Evolutionary conservation across 2,113 vertebrate genomes (phyloP).

Genomic region (Myiopsitta monachus): DNA sequence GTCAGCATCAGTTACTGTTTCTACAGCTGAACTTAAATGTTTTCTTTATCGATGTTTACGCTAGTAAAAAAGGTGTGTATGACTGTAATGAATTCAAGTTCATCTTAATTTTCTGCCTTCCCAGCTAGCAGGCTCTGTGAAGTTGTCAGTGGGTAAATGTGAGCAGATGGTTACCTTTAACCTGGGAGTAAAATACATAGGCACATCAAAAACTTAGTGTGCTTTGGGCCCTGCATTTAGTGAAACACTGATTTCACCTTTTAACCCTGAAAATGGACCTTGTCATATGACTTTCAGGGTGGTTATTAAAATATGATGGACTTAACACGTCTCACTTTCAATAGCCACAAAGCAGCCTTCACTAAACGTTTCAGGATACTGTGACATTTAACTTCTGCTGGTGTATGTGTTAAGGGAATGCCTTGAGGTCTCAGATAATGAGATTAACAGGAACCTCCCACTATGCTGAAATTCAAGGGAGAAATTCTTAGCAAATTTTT

Average conservation of each 20-base stretch:
- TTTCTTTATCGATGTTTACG: neutral
- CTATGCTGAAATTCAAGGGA: neutral
- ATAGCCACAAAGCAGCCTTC: neutral
- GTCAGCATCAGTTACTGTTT: neutral
- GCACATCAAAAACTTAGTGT: neutral
- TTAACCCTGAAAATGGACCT: neutral
- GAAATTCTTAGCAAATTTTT: constrained; percentile 34
- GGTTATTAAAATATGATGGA: neutral
- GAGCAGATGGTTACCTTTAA: neutral
- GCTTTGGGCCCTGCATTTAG: neutral
- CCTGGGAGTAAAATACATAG: neutral
- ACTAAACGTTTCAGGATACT: neutral
- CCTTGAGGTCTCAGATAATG: neutral
- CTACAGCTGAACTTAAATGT: neutral
- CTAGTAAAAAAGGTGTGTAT: neutral
- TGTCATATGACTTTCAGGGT: neutral
- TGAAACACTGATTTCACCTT: neutral
- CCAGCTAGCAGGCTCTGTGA: neutral
- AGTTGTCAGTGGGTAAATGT: neutral
- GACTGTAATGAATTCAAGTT: neutral
- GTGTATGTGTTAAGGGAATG: neutral
- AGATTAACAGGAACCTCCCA: neutral
- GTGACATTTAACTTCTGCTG: neutral
- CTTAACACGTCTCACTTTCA: neutral
- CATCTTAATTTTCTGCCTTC: neutral